Base-by-base conservation (phyloP, 1,140 invertebrate genomes). In the Drosophila asahinai region DNA sequence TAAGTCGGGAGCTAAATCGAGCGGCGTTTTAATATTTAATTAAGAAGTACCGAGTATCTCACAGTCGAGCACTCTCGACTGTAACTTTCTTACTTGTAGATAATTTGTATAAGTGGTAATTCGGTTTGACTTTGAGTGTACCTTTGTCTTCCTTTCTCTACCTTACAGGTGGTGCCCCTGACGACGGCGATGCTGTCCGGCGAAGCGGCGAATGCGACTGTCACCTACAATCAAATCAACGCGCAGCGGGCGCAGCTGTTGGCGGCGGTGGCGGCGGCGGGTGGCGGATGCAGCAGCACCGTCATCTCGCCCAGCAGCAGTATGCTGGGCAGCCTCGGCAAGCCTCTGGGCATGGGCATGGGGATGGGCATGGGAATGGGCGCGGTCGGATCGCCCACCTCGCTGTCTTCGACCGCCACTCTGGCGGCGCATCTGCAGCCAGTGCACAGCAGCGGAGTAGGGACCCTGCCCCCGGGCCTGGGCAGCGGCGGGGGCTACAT, bases 201-300 rank as follows among this genome's bases (percentile, higher is more conserved):
- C 40, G 86, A 90, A 72, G 73, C 81, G 55, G 47, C 72, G 63
- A 91, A 76, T 64, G 70, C 83, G 36, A 81, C 91, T 76, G 77
- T 90, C 77, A 87, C 79, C 71, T 92, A 90, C 67, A 92, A 91
- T 83, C 91, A 92, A 67, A 92, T 92, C 60, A 92, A 80, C 38
- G 63, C 91, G 19, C 91, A 92, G 49, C 64, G 90, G 11, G 84
- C 90, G 8, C 87, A 92, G 51, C 74, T 91, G 9, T 17, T 90
- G 71, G 86, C 86, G 15, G 86, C 86, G 11, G 86, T 90, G n/a
- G 86, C 82, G 3, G 86, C 82, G 4, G 79, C 73, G 8, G 86
- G 86, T 5, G 86, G 86, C 3, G 86, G 81, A 4, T 91, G 86
- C 79, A 91, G 86, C 86, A 91, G 82, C 62, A 83, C 83, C 45